Evolutionary conservation across 1,140 invertebrate genomes (phyloP).

Genomic region (Zophobas morio): DNA sequence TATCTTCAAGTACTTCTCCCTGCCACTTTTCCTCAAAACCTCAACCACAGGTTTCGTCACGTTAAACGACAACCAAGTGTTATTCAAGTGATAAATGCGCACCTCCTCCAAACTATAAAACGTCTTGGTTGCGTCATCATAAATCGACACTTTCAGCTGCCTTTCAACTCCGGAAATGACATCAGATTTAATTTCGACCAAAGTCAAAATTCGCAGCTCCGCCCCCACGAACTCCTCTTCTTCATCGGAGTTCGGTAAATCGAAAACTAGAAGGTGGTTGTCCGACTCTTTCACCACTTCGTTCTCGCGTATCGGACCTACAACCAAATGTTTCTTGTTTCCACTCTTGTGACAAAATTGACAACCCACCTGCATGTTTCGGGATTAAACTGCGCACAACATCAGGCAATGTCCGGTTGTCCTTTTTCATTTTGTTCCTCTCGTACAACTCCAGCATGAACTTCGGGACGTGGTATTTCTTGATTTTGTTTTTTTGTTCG

Average conservation of each 20-base stretch:
- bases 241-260: slow-evolving; percentile 58
- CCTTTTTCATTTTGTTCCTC: slow-evolving; percentile 55
- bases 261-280: slow-evolving; percentile 63
- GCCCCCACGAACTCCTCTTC: slow-evolving; percentile 62
- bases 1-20: slow-evolving; percentile 58
- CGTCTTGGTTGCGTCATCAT: slow-evolving; percentile 54
- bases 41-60: slow-evolving; percentile 59
- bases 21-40: slow-evolving; percentile 52
- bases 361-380: slow-evolving; percentile 58
- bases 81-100: slow-evolving; percentile 60
- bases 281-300: slow-evolving; percentile 57
- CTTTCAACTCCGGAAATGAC: slow-evolving; percentile 56
- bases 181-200: slow-evolving; percentile 55
- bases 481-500: slow-evolving; percentile 40
- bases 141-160: slow-evolving; percentile 60
- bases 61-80: slow-evolving; percentile 65
- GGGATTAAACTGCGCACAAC: slow-evolving; percentile 64
- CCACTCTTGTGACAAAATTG: neutral
- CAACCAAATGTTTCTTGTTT: neutral
- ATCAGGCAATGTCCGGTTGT: slow-evolving; percentile 56
- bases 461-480: slow-evolving; percentile 63
- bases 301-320: slow-evolving; percentile 42
- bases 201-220: slow-evolving; percentile 63
- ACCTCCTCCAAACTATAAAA: slow-evolving; percentile 54
- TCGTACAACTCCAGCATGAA: slow-evolving; percentile 67